Percentiles rank a stretch among this genome's conserved stretches.
Evolutionary conservation across 2,113 vertebrate genomes (phyloP).

Genomic region (Burhinus bistriatus): DNA sequence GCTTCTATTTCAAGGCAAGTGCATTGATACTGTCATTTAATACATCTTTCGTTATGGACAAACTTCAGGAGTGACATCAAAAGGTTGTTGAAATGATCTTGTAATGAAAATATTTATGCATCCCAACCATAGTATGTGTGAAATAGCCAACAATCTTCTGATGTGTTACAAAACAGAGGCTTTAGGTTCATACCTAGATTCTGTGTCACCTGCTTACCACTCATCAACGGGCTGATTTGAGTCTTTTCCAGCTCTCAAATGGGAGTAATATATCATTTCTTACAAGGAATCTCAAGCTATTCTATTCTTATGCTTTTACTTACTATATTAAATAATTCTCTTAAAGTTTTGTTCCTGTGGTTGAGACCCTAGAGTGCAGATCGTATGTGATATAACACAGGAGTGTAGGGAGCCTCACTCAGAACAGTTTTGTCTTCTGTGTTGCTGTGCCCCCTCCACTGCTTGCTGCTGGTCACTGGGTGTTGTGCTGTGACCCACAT

Average conservation of each 20-base stretch:
- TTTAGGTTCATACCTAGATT: neutral
- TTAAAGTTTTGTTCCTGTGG: neutral
- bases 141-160: neutral
- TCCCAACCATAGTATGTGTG: neutral
- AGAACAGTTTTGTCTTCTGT: neutral
- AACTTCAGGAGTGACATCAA: neutral
- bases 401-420: neutral
- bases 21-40: neutral
- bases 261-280: neutral
- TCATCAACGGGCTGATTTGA: neutral
- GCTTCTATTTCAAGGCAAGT: neutral
- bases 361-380: neutral
- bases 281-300: neutral
- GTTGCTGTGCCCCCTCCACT: neutral
- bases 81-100: neutral
- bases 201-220: neutral
- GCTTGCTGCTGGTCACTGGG: neutral
- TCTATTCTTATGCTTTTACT: neutral
- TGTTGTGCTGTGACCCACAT: conserved; percentile 37
- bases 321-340: neutral
- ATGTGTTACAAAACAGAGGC: neutral
- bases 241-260: neutral
- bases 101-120: neutral
- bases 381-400: fast-evolving
- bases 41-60: neutral